phyloP scores from a whole-genome alignment of 2,113 vertebrate species.

The Theristicus caerulescens region DNA sequence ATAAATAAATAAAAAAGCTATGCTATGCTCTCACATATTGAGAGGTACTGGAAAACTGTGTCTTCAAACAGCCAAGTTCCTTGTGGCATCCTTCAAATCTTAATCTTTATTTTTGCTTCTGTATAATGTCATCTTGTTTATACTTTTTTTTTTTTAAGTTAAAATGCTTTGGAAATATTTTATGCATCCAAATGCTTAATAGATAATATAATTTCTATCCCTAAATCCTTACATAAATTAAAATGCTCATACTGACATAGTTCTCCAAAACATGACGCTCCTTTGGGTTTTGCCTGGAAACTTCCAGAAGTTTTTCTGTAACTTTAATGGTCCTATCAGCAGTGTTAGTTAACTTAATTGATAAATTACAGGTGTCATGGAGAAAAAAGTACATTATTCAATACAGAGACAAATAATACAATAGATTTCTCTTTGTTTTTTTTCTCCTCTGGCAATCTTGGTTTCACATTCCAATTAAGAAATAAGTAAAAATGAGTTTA shows the following conservation, averaged over 20 bases:
- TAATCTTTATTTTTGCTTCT: neutral
- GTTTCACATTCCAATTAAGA: neutral
- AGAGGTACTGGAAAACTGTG: neutral
- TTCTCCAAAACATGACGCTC: neutral
- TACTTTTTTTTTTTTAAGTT: too few species aligned
- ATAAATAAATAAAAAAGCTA: too few species aligned
- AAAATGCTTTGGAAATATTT: neutral
- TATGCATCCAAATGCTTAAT: neutral
- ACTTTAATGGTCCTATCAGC: neutral
- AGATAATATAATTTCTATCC: neutral
- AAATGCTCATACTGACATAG: neutral
- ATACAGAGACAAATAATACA: neutral
- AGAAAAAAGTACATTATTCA: neutral
- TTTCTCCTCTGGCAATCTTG: neutral
- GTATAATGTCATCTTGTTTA: rapidly evolving
- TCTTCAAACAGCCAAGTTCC: neutral
- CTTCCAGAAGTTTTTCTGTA: neutral
- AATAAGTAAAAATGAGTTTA: neutral
- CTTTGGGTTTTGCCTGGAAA: neutral
- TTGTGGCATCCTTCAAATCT: neutral
- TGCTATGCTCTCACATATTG: neutral
- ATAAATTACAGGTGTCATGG: neutral
- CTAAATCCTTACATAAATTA: neutral
- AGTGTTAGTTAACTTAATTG: neutral
- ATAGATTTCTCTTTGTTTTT: neutral